Evolutionary conservation across 2,113 vertebrate species (phyloP), one percentile per base, ranked within the genome.

Genomic region (Anoura caudifer): DNA sequence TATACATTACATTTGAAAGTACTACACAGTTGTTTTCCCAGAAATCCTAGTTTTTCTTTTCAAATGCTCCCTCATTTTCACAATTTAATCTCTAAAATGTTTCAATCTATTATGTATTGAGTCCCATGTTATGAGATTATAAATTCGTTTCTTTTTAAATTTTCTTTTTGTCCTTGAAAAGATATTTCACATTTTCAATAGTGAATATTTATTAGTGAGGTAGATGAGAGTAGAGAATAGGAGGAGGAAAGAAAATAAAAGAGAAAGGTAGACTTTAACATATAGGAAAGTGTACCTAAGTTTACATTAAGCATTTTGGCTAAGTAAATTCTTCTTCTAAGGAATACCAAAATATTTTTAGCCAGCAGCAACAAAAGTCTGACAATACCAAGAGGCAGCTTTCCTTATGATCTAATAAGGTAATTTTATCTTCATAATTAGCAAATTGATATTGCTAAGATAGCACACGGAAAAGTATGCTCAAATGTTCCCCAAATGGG

Each of bases 401-500:
- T 96, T 90, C 52, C 72, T 96, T 82, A 80, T 95, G 86, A 85
- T 93, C 75, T 96, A 90, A 84, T 83, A 93, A 83, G 94, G 79
- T 65, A 86, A 95, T 93, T 96, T 96, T 94, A 50, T 86, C 93
- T 96, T 94, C 50, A 87, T 85, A 94, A 96, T 96, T 96, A 96
- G 82, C 79, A 91, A 96, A 94, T 87, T 87, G 47, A 69, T 94
- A 16, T 96, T 96, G 73, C 83, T 94, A 93, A 96, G 93, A 96
- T 90, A 97, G 75, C 73, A 83, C 79, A 91, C 61, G 54, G 59
- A 79, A 91, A 75, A 85, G 17, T 89, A n/a, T 72, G 75, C 50
- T 86, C 79, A 95, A 72, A 91, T 89, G 59, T 89, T 93, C 61
- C 41, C 63, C 63, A 50, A 70, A 5, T 41, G 15, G 63, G 61